Evolutionary conservation across 2,113 vertebrate genomes (phyloP).

Genomic region (Danio rerio): GRCz12tu NC_133182.1:51126001-51126500

Average conservation of each 20-base stretch:
- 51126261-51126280: not conserved
- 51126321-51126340: not conserved
- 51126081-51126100: conserved; percentile 63
- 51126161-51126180: conserved; percentile 52
- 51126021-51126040: conserved; percentile 65
- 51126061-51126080: conserved; percentile 60
- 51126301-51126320: not conserved
- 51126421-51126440: no score
- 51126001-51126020: conserved; percentile 49
- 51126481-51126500: no score
- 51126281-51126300: not conserved
- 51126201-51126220: conserved; percentile 44
- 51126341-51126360: no score
- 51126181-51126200: conserved; percentile 19
- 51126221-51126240: conserved; percentile 7
- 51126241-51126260: not conserved
- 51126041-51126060: conserved; percentile 61
- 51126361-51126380: no score
- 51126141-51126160: conserved; percentile 57
- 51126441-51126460: no score
- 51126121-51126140: conserved; percentile 54
- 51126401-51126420: no score
- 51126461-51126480: no score
- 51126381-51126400: no score
- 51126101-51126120: conserved; percentile 49